phyloP scores from a whole-genome alignment of 2,888 invertebrate genomes.

The Carpatolechia fugitivella region DNA sequence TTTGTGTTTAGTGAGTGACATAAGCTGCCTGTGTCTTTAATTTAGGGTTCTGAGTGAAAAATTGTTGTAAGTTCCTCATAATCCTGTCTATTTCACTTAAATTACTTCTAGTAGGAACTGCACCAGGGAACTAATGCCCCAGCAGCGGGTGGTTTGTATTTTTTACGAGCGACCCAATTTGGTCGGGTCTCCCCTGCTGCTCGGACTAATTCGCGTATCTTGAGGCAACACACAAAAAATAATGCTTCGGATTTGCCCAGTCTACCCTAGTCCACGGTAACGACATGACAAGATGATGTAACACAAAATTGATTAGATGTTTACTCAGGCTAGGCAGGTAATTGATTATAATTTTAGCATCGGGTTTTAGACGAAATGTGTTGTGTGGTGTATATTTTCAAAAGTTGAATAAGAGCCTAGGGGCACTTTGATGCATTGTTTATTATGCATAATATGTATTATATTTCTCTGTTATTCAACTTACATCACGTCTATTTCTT shows the following conservation, averaged over 20 bases:
- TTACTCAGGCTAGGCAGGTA: not conserved
- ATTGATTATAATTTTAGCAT: not conserved
- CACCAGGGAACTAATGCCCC: conserved; percentile 16
- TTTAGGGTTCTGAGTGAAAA: not conserved
- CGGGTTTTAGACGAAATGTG: not conserved
- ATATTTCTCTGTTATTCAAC: no score
- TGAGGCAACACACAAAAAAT: conserved; percentile 15
- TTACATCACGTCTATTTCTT: no score
- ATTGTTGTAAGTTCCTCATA: not conserved
- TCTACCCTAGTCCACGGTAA: not conserved
- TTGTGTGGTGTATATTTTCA: no score
- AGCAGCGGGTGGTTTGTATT: conserved; percentile 18
- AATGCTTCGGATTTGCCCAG: not conserved
- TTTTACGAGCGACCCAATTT: conserved; percentile 20
- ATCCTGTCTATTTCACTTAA: not conserved
- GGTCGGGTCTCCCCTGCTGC: conserved; percentile 47
- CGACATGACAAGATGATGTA: not conserved
- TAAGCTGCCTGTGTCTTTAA: no score
- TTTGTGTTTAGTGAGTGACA: not conserved
- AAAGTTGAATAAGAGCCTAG: no score
- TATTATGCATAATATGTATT: no score
- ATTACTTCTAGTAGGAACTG: not conserved
- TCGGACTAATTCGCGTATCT: conserved; percentile 43
- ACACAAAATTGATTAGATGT: conserved; percentile 8
- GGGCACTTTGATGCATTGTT: no score